Conservation (phyloP, 2,888 invertebrate species). For the Nemoura dubitans region DNA sequence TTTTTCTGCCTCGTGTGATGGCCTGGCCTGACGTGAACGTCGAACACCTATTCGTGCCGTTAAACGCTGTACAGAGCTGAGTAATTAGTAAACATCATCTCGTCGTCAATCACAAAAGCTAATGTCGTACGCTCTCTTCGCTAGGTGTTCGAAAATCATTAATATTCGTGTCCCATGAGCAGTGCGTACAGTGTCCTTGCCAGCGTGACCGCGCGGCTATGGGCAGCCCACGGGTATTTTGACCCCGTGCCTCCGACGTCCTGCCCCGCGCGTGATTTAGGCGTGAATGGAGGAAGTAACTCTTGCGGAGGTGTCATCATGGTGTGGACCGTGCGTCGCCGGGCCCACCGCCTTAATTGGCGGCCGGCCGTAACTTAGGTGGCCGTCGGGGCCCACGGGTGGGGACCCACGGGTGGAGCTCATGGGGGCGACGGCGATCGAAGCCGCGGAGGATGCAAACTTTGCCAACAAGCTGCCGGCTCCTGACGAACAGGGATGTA, state of each 20-base stretch:
- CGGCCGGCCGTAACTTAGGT: neutral
- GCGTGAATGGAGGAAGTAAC: neutral
- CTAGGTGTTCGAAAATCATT: neutral
- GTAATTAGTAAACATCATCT: neutral
- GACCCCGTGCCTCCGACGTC: slow-evolving; percentile 10
- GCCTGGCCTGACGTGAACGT: too few species aligned
- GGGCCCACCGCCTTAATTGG: slow-evolving; percentile 26
- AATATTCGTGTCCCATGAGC: neutral
- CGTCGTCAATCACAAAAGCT: neutral
- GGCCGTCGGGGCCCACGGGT: neutral
- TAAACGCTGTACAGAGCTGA: neutral
- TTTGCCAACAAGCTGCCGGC: neutral
- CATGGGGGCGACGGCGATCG: too few species aligned
- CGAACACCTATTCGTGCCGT: neutral
- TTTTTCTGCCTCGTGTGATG: too few species aligned
- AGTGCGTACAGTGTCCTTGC: neutral
- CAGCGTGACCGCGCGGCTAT: too few species aligned
- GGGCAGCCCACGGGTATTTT: slow-evolving; percentile 32
- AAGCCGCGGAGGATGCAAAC: neutral
- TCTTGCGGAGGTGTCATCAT: slow-evolving; percentile 30
- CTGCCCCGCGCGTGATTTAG: neutral
- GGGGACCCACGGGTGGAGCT: too few species aligned
- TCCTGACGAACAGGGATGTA: neutral
- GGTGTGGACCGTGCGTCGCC: neutral
- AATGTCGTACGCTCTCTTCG: neutral